phyloP scores from a whole-genome alignment of 2,797 vertebrate genomes.

The Clarias laeviceps region DNA sequence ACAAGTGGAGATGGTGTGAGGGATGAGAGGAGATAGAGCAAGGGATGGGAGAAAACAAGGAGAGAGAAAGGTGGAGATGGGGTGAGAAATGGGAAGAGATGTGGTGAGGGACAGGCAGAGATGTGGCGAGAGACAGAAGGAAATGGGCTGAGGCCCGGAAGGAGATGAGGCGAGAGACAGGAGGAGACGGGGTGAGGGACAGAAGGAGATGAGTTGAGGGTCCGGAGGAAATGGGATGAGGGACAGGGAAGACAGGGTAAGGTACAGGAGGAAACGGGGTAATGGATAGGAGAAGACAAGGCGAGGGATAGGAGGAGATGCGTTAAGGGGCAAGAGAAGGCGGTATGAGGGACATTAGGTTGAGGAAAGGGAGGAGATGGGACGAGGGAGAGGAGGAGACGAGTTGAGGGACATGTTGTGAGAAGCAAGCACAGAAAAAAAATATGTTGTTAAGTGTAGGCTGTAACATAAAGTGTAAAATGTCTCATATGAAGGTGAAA shows the following conservation, averaged over 20 bases:
- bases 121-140: slow-evolving; percentile 12
- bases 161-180: background rate
- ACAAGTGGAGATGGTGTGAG: too few relatives aligned
- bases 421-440: background rate
- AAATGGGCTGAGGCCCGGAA: background rate
- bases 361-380: too few relatives aligned
- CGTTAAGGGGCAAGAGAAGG: background rate
- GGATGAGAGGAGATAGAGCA: too few relatives aligned
- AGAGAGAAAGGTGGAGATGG: slow-evolving; percentile 27
- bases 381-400: background rate
- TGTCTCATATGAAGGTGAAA: too few relatives aligned
- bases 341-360: background rate
- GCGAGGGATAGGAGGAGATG: background rate
- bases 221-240: background rate
- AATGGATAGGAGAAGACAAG: background rate
- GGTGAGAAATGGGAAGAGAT: slow-evolving; percentile 74
- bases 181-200: background rate
- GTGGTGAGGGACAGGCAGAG: slow-evolving; percentile 22
- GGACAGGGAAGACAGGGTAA: too few relatives aligned
- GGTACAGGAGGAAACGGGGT: background rate
- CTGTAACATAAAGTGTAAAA: background rate
- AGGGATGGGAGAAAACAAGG: too few relatives aligned
- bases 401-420: too few relatives aligned
- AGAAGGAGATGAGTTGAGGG: background rate
- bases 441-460: background rate